A percentile compares a stretch with the other conserved stretches of the same genome.
phyloP scores from a whole-genome alignment of 2,113 vertebrate species.

The Podarcis raffonei region DNA sequence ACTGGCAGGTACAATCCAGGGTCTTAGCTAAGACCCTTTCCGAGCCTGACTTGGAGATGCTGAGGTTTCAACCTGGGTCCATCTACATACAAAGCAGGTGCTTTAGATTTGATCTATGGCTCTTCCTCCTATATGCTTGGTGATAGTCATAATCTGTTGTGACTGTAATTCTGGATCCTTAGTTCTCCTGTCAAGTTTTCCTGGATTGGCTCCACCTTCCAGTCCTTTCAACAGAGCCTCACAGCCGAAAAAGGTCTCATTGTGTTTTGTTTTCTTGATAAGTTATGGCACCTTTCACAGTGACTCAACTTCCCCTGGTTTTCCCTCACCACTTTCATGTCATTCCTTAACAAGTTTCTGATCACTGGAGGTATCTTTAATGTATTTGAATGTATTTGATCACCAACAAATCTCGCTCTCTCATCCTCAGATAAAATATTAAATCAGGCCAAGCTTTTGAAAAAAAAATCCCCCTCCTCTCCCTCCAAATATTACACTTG shows the following conservation, averaged over 20 bases:
- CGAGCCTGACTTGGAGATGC: neutral
- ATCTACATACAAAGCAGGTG: neutral
- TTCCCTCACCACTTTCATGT: conserved; percentile 54
- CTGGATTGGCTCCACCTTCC: neutral
- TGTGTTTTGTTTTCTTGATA: conserved; percentile 32
- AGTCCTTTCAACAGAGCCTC: conserved; percentile 21
- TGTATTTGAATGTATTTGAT: conserved; percentile 70
- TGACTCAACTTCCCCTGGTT: neutral
- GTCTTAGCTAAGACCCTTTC: neutral
- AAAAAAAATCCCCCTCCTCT: conserved; percentile 52
- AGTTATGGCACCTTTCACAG: conserved; percentile 18
- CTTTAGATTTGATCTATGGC: neutral
- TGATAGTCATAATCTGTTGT: neutral
- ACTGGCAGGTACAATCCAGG: neutral
- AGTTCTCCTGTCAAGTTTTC: conserved; percentile 2
- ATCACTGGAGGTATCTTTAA: conserved; percentile 26
- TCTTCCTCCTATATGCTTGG: neutral
- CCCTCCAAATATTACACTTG: neutral
- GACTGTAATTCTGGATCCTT: fast-evolving
- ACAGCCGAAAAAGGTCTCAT: conserved; percentile 35
- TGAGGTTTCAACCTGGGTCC: neutral
- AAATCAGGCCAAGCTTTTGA: conserved; percentile 60
- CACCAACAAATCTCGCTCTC: conserved; percentile 66
- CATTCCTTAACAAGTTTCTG: conserved; percentile 61
- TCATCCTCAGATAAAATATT: conserved; percentile 70